Evolutionary conservation across 2,888 invertebrate species (phyloP).

Genomic region (Leucoptera coffeella): DNA sequence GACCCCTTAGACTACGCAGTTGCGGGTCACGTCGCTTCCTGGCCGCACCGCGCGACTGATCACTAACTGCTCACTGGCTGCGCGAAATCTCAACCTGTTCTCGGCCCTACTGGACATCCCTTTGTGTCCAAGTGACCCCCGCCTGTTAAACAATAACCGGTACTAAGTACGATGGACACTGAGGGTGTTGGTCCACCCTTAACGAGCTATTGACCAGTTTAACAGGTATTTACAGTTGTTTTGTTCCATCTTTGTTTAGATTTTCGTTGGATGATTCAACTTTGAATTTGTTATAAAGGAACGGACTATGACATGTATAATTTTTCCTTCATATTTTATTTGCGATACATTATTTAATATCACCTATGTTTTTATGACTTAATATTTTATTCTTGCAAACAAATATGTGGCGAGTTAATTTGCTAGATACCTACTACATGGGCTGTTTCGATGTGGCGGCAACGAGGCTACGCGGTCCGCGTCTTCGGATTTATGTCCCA

Average conservation of each 20-base stretch:
- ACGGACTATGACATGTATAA: too few relatives aligned
- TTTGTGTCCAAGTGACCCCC: slow-evolving; percentile 38
- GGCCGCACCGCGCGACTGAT: slow-evolving; percentile 32
- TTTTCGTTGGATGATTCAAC: too few relatives aligned
- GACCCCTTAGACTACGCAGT: too few relatives aligned
- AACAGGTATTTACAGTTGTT: slow-evolving; percentile 41
- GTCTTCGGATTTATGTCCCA: slow-evolving; percentile 41
- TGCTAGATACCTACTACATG: too few relatives aligned
- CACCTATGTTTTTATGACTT: too few relatives aligned
- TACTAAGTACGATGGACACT: not conserved
- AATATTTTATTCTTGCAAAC: too few relatives aligned
- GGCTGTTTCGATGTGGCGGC: too few relatives aligned
- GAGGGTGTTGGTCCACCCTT: not conserved
- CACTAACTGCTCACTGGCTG: slow-evolving; percentile 10
- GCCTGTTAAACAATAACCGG: slow-evolving; percentile 5
- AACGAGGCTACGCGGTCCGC: slow-evolving; percentile 11
- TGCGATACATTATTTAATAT: too few relatives aligned
- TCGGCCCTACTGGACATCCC: slow-evolving; percentile 19
- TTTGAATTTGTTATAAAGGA: too few relatives aligned
- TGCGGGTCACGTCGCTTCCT: slow-evolving; percentile 37
- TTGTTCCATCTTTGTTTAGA: too few relatives aligned
- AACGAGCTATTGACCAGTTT: slow-evolving; percentile 2
- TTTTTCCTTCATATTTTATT: too few relatives aligned
- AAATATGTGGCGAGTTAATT: too few relatives aligned
- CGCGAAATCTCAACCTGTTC: not conserved